Percentiles rank a stretch among this genome's conserved stretches.
Evolutionary conservation across 2,888 invertebrate species (phyloP).

Genomic region (Aphrophora alni): DNA sequence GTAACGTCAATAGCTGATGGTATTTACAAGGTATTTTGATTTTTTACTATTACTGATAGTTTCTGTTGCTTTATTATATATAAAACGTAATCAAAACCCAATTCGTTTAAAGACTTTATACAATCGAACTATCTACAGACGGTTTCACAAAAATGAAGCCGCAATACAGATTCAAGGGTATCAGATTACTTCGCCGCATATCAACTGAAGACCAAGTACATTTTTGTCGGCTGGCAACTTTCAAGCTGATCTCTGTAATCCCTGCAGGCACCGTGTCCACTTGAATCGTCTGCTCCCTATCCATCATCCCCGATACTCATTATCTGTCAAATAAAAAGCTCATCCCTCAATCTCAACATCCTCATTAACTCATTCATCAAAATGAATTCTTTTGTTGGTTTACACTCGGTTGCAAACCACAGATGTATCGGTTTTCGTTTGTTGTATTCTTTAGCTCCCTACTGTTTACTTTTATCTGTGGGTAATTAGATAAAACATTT

Average conservation of each 20-base stretch:
- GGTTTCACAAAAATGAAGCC: no score
- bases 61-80: no score
- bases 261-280: neutral
- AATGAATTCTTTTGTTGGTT: neutral
- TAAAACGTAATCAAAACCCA: no score
- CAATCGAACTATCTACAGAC: no score
- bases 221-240: neutral
- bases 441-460: neutral
- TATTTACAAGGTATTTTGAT: no score
- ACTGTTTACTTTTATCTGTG: no score
- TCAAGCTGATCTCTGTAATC: neutral
- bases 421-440: neutral
- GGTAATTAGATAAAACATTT: no score
- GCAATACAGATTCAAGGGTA: neutral
- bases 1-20: no score
- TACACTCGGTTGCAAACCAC: neutral
- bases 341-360: neutral
- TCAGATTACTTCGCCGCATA: neutral
- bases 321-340: conserved; percentile 6
- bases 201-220: no score
- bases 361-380: conserved; percentile 6
- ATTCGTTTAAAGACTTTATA: no score
- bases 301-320: neutral
- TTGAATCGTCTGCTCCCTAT: neutral
- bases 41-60: no score